phyloP scores from a whole-genome alignment of 2,888 invertebrate genomes.

The Platypus cylindrus region DNA sequence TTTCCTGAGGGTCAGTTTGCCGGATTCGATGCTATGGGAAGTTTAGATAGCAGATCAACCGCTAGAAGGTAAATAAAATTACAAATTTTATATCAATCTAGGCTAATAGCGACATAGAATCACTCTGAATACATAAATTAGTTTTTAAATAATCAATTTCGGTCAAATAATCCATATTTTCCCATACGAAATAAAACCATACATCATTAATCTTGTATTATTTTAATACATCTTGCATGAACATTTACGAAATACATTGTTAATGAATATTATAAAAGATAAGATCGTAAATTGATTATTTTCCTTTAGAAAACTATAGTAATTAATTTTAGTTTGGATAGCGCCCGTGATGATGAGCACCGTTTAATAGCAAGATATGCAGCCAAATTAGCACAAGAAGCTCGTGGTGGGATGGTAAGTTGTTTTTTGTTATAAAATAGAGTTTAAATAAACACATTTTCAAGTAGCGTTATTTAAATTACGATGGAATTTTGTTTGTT shows the following conservation, averaged over 20 bases:
- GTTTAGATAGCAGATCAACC: constrained; percentile 56
- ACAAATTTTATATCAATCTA: not conserved
- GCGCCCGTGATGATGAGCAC: constrained; percentile 76
- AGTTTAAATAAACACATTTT: constrained; percentile 1
- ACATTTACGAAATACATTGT: too few relatives aligned
- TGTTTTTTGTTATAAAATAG: constrained; percentile 1
- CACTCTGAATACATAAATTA: too few relatives aligned
- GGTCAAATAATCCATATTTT: too few relatives aligned
- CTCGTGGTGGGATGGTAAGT: constrained; percentile 52
- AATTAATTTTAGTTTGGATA: constrained; percentile 31
- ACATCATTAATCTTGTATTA: too few relatives aligned
- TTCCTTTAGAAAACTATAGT: constrained; percentile 11
- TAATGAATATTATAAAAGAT: too few relatives aligned
- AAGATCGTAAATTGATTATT: too few relatives aligned
- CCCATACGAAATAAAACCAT: too few relatives aligned
- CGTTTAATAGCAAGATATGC: constrained; percentile 94
- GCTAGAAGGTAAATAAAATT: constrained; percentile 36
- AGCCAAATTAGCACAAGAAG: constrained; percentile 86
- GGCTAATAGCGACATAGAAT: too few relatives aligned
- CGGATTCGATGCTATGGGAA: constrained; percentile 61
- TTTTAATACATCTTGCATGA: too few relatives aligned
- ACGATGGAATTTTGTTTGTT: constrained; percentile 3
- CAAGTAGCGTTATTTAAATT: too few relatives aligned
- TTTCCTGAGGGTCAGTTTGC: constrained; percentile 59
- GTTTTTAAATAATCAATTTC: too few relatives aligned